Evolutionary conservation across 2,888 invertebrate species (phyloP).

Genomic region (Chalcis sispes): DNA sequence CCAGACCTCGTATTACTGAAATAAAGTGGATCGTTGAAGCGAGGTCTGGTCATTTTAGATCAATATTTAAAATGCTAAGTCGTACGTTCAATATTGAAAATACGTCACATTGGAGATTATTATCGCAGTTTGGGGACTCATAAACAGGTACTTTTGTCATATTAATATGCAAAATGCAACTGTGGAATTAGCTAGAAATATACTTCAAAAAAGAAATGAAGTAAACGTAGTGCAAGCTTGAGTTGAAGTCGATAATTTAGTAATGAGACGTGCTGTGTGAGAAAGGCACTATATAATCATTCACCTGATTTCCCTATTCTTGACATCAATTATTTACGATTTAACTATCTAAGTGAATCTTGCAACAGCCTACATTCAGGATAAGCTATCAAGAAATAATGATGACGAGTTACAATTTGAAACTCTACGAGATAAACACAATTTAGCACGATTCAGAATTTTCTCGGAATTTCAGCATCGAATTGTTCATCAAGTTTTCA

Average conservation of each 20-base stretch:
- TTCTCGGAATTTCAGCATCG: not conserved
- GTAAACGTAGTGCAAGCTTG: slow-evolving; percentile 49
- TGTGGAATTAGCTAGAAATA: slow-evolving; percentile 37
- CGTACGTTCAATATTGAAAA: not conserved
- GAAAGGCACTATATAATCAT: too few species aligned
- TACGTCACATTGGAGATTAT: not conserved
- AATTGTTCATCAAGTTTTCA: slow-evolving; percentile 7
- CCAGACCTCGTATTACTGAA: too few species aligned
- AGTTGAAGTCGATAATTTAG: slow-evolving; percentile 48
- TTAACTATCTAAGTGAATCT: slow-evolving; percentile 35
- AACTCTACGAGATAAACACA: not conserved
- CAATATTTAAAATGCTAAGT: slow-evolving; percentile 45
- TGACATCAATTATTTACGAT: slow-evolving; percentile 20
- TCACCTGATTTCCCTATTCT: slow-evolving; percentile 33
- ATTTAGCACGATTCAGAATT: not conserved
- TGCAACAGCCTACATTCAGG: not conserved
- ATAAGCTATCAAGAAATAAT: not conserved
- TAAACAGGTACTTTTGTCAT: slow-evolving; percentile 39
- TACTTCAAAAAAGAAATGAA: slow-evolving; percentile 30
- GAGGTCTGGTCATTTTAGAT: slow-evolving; percentile 43
- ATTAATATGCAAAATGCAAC: slow-evolving; percentile 44
- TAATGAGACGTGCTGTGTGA: slow-evolving; percentile 44
- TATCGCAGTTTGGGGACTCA: slow-evolving; percentile 43
- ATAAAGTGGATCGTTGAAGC: slow-evolving; percentile 50
- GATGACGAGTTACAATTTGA: slow-evolving; percentile 7